Base-by-base conservation (phyloP, 2,888 invertebrate species). In the Drosophila differens region DNA sequence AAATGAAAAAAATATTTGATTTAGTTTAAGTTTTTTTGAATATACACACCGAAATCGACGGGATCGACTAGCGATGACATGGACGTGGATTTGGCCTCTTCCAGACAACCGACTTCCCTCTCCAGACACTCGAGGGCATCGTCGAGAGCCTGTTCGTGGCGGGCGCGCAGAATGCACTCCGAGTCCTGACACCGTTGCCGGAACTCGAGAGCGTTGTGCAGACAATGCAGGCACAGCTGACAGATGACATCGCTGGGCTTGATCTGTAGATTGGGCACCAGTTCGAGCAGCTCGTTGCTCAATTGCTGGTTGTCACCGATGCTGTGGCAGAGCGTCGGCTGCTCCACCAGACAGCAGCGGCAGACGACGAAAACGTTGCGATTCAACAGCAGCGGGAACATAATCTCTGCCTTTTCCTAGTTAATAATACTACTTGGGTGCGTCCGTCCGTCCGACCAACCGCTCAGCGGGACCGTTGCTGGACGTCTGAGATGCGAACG, bases 261-360 rank as follows among this genome's bases (percentile, higher is more conserved):
- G 16, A 85, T 64, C 19, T 81, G 76, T 2, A 92, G 70, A 22
- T 61, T 70, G 25, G 85, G 83, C 19, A 82, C 85, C 51, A 88
- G 75, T 3, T 71, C 53, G 28, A 82, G 72, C 49, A 92, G 68
- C 39, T 91, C 88, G 14, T 9, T 47, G n/a, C 72, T 70, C 35
- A 92, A 65, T n/a, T 74, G 76, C 10, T 53, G 22, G 22, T 70
- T 74, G 14, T 80, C 80, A 53, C 87, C 74, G 1, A 92, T 82
- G 57, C 77, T 83, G 55, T 89, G 85, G 10, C 76, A 76, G 33
- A 79, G 57, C 2, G 70, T 47, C 55, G 91, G 91, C 67, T 92
- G 85, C 68, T 92, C 91, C 33, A 70, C 51, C 66, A 92, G 63
- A 52, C 92, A 92, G 63, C 91, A 92, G 54, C 92, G 92, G 53